Conservation (phyloP, 1,140 invertebrate species). For the Drosophila sulfurigaster region DNA sequence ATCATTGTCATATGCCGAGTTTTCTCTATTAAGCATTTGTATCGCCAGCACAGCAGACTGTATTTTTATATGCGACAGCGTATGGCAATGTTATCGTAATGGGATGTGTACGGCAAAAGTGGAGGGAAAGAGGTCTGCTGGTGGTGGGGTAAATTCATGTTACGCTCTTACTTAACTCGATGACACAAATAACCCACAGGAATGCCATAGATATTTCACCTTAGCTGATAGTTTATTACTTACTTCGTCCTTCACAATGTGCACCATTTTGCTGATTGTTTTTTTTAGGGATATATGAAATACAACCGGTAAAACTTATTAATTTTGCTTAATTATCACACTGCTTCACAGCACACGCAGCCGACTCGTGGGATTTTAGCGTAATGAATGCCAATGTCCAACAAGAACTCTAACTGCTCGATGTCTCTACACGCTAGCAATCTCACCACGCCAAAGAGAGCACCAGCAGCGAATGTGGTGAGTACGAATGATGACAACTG, state of each 20-base stretch:
- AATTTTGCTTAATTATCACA: conserved; percentile 68
- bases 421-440: background rate
- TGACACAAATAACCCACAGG: background rate
- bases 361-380: conserved; percentile 43
- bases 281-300: conserved; percentile 18
- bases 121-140: background rate
- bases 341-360: conserved; percentile 34
- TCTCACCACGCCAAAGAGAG: conserved; percentile 22
- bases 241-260: conserved; percentile 73
- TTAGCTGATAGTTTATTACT: conserved; percentile 38
- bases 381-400: conserved; percentile 43
- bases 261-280: conserved; percentile 69
- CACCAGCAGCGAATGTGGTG: background rate
- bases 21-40: conserved; percentile 38
- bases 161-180: conserved; percentile 43
- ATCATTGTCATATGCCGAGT: conserved; percentile 47
- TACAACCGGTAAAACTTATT: conserved; percentile 59
- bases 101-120: background rate
- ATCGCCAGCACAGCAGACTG: conserved; percentile 23
- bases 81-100: conserved; percentile 40
- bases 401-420: background rate
- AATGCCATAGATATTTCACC: background rate
- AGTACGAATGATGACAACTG: background rate
- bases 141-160: conserved; percentile 14
- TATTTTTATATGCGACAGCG: conserved; percentile 31